Base-by-base conservation (phyloP, 1,140 invertebrate species). In the Hesperophylax magnus region DNA sequence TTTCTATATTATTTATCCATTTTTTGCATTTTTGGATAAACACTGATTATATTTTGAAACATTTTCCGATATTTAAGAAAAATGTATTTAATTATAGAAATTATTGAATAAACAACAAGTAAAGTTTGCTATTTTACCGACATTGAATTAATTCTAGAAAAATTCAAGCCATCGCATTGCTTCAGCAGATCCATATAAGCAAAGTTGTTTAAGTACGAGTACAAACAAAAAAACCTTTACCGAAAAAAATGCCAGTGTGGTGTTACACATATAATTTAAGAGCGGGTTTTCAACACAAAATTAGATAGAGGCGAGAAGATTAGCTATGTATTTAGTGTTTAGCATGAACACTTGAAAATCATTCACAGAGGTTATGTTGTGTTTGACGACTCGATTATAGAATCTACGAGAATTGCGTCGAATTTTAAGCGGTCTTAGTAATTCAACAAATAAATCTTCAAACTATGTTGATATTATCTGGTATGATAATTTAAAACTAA, bases 251-350 rank as follows among this genome's bases (percentile, higher is more conserved):
- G 24, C 24, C 24, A 18, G 24, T 18, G 18, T 22, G 18, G 39
- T 52, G 34, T 52, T 52, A 71, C 39, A 24, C 39, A 71, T 71
- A 52, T 71, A 71, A 71, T 71, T 71, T 71, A 71, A 71, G 67
- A 52, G n/a, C 67, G 39, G 67, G 34, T 71, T 79, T 79, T 79
- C 65, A 71, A 79, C 77, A 69, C 65, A 79, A 79, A 79, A 79
- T 54, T 20, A 79, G 63, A 79, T 79, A 79, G 67, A 78, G 67
- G 60, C 47, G 20, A 67, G 18, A n/a, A 71, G 77, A 79, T 79
- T 71, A 79, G n/a, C 65, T 54, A 79, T 47, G 39, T 47, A 47
- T 47, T 47, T 47, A 47, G 39, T 14, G 39, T 47, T 72, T 56
- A 79, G 67, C 63, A 58, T 71, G 34, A 47, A 17, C 67, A 71